Base-by-base conservation (phyloP, 2,888 invertebrate genomes). In the Callinectes sapidus region DNA sequence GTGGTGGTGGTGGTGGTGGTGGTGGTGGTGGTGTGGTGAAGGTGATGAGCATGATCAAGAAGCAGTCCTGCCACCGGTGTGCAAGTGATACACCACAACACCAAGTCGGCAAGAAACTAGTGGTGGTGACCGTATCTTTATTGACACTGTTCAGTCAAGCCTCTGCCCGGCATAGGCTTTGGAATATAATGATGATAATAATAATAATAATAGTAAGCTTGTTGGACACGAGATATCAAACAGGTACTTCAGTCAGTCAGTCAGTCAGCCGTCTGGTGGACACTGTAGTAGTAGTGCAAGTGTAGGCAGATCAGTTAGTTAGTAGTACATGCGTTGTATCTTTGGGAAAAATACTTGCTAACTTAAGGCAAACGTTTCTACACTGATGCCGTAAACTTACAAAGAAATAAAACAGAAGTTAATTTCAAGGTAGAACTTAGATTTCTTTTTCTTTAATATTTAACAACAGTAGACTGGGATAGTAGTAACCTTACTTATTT, bases 21-120 rank as follows among this genome's bases (percentile, higher is more conserved):
- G 61, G 42, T 23, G 61, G 32, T 42, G 61, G 87, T 42, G 61
- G 87, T 71, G 87, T 77, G 48, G 32, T 77, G 81, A 39, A 85
- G 90, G 28, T 61, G 35, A 86, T 90, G 90, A 90, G 66, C 85
- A 90, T 54, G 90, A 85, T 61, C 48, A 86, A 39, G 35, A 86
- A 90, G 81, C 81, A 32, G 81, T 35, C 81, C 81, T 35, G 81
- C 81, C 81, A 35, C 81, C 13, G 81, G 35, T n/a, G 35, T 32
- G 81, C 81, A 18, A 35, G 81, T n/a, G 81, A 35, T 35, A 18
- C 81, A 35, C 35, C 35, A 35, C 81, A 81, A 32, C 81, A 35
- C 81, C 35, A 35, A 35, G 16, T 81, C 18, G 81, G 81, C 81
- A 81, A 35, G 81, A 81, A 32, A 35, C 35, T 81, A 14, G 81